These are phyloP conservation scores for Coenonympha glycerion DNA, from an alignment of 2,888 invertebrate species.

Conservation along the genomic window DNA sequence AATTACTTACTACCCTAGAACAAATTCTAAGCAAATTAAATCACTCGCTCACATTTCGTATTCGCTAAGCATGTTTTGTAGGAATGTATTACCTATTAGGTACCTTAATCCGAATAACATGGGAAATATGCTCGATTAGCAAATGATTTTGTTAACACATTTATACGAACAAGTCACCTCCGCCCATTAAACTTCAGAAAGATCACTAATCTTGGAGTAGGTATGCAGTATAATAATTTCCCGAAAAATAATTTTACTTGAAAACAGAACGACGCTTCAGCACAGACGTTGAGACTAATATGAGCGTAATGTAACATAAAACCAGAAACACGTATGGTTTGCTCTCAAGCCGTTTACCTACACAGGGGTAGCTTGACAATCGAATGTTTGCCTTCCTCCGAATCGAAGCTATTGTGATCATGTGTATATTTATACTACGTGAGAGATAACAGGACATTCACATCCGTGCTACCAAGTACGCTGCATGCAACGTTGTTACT, in stretches of 20 bases:
- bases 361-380: conserved; percentile 47
- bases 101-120: no score
- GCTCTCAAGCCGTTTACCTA: conserved; percentile 40
- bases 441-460: conserved; percentile 35
- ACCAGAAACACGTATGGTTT: conserved; percentile 31
- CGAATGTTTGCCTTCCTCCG: conserved; percentile 55
- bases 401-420: conserved; percentile 50
- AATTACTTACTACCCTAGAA: no score
- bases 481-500: conserved; percentile 9
- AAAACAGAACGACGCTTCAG: conserved; percentile 29
- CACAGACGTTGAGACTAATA: conserved; percentile 38
- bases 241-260: not conserved
- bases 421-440: conserved; percentile 44
- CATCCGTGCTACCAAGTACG: conserved; percentile 29
- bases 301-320: conserved; percentile 18
- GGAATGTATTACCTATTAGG: no score
- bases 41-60: no score
- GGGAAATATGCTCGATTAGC: no score
- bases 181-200: not conserved
- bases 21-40: no score
- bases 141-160: no score
- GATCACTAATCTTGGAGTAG: not conserved
- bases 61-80: no score
- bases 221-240: not conserved
- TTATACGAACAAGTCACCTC: no score